Conservation (phyloP, 2,113 vertebrate species). For the Stigmatopora argus region DNA sequence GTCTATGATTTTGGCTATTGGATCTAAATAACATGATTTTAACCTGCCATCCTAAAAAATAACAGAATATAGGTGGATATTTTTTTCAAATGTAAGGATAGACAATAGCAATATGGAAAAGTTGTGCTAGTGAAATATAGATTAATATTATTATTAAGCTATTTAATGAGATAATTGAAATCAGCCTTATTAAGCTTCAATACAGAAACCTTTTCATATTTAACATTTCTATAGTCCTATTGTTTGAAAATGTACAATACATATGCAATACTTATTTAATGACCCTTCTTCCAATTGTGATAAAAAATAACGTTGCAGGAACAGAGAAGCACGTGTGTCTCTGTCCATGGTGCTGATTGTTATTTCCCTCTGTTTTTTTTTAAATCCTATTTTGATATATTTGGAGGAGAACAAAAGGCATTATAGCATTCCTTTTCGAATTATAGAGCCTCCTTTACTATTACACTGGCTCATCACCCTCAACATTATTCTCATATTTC, state of each 20-base stretch:
- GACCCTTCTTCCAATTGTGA: background rate
- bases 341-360: constrained; percentile 1
- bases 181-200: background rate
- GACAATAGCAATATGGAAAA: too few relatives aligned
- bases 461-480: too few relatives aligned
- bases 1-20: too few relatives aligned
- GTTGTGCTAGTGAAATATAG: background rate
- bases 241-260: background rate
- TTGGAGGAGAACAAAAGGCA: background rate
- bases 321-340: background rate
- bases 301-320: background rate
- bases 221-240: background rate
- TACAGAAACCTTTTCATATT: background rate
- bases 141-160: background rate
- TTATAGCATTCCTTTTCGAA: too few relatives aligned
- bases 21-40: too few relatives aligned
- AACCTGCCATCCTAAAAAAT: too few relatives aligned
- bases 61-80: too few relatives aligned
- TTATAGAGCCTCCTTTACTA: too few relatives aligned
- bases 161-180: background rate
- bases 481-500: too few relatives aligned
- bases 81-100: too few relatives aligned
- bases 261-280: background rate
- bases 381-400: background rate
- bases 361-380: background rate